phyloP scores from a whole-genome alignment of 2,113 vertebrate genomes.

The Polypterus bichir region DNA sequence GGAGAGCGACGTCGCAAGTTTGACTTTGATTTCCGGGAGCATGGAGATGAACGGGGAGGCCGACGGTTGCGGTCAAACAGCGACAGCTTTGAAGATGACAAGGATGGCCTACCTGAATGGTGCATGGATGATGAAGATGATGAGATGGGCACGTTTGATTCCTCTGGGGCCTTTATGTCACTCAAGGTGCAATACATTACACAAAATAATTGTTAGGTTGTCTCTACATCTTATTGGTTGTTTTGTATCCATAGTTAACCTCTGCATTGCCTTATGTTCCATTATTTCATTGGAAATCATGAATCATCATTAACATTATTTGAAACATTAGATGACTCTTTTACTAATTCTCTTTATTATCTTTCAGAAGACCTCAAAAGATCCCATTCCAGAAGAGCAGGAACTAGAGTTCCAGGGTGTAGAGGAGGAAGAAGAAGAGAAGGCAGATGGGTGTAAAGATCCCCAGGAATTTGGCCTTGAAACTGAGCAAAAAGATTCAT shows the following conservation, averaged over 20 bases:
- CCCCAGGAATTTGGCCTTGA: neutral
- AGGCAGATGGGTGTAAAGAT: neutral
- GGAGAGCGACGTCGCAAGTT: constrained; percentile 66
- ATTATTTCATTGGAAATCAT: too few relatives aligned
- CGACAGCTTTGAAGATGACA: constrained; percentile 66
- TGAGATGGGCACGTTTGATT: constrained; percentile 84
- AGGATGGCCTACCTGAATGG: constrained; percentile 79
- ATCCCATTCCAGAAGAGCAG: constrained; percentile 39
- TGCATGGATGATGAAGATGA: constrained; percentile 79
- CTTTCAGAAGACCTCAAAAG: constrained; percentile 45
- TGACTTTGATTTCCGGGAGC: constrained; percentile 76
- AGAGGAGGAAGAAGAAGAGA: constrained; percentile 37
- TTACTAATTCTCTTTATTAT: neutral
- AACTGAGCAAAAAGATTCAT: neutral
- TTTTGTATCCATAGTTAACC: too few relatives aligned
- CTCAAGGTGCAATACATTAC: constrained; percentile 50
- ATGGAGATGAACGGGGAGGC: constrained; percentile 43
- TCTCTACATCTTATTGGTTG: too few relatives aligned
- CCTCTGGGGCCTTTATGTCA: constrained; percentile 75
- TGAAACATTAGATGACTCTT: too few relatives aligned
- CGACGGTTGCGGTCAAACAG: constrained; percentile 40
- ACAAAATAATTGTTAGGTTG: too few relatives aligned
- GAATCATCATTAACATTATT: too few relatives aligned
- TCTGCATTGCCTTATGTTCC: too few relatives aligned
- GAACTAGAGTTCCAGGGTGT: constrained; percentile 43